Evolutionary conservation across 1,140 invertebrate genomes (phyloP), one percentile per base, ranked within the genome.

Genomic region (Linepithema humile): DNA sequence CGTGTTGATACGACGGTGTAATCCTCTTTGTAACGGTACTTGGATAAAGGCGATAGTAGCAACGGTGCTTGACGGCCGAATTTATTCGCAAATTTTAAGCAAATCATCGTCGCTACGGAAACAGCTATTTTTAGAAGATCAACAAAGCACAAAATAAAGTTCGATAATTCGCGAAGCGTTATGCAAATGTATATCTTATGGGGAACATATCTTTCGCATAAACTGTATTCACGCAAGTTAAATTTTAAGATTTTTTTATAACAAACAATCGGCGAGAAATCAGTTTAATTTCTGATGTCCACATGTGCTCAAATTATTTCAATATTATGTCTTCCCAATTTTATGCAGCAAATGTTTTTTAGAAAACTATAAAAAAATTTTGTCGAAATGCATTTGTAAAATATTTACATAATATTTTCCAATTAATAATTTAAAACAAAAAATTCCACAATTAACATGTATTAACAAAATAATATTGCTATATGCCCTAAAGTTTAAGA

Each of bases 1-100:
- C 75, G 85, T 82, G 50, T 75, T 75, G 67, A 29, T 86, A 86
- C 65, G 48, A 48, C 38, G 38, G 45, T 87, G 78, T 67, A 86
- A 72, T 55, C 9, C 45, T 20, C 55, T 53, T 48, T 74, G 20
- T 69, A 60, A 55, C 59, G 72, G 69, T 73, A 60, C 20, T 50
- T 53, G 40, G 80, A 87, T 80, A 84, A 84, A 78, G 48, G n/a
- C 62, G 55, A 82, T 74, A 82, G 35, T 50, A n/a, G 67, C 74
- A 40, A 17, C 45, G 26, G 26, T 26, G 15, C n/a, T 12, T 35
- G 50, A 78, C 60, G 32, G 23, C n/a, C 64, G 60, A 74, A 82
- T 74, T 74, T 74, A 59, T 74, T 50, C 17, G 48, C 29, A 15
- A n/a, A 59, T 82, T 74, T 82, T 17, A 29, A 74, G 29, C 69